These are phyloP conservation scores for Passerina amoena DNA, from an alignment of 2,113 vertebrate genomes.

Conservation along the genomic window DNA sequence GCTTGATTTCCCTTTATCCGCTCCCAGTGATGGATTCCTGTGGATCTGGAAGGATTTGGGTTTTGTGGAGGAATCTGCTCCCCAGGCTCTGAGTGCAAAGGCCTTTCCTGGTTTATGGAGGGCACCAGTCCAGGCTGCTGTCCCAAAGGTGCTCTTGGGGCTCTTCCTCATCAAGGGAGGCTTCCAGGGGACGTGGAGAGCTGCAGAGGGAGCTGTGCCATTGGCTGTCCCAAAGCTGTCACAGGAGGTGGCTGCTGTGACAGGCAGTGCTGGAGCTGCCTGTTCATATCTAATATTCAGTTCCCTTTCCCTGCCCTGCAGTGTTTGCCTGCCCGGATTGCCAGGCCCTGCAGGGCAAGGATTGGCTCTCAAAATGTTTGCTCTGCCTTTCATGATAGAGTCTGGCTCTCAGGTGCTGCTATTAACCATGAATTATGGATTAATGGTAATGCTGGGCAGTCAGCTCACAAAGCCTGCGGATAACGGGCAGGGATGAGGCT, in stretches of 20 bases:
- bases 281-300: conserved; percentile 23
- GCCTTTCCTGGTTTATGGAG: neutral
- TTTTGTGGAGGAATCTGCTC: neutral
- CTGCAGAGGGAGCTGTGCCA: neutral
- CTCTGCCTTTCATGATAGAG: neutral
- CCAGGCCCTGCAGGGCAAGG: neutral
- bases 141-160: neutral
- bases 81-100: neutral
- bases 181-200: neutral
- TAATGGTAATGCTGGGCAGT: neutral
- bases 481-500: neutral
- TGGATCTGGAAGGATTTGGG: neutral
- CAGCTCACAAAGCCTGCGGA: neutral
- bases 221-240: neutral
- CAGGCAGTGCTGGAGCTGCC: neutral
- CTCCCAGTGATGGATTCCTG: neutral
- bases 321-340: neutral
- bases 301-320: neutral
- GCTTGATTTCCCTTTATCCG: neutral
- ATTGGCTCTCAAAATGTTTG: neutral
- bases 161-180: neutral
- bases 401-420: neutral
- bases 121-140: neutral
- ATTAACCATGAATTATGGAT: conserved; percentile 9
- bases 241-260: neutral